phyloP scores from a whole-genome alignment of 2,797 vertebrate genomes.

The Parambassis ranga region DNA sequence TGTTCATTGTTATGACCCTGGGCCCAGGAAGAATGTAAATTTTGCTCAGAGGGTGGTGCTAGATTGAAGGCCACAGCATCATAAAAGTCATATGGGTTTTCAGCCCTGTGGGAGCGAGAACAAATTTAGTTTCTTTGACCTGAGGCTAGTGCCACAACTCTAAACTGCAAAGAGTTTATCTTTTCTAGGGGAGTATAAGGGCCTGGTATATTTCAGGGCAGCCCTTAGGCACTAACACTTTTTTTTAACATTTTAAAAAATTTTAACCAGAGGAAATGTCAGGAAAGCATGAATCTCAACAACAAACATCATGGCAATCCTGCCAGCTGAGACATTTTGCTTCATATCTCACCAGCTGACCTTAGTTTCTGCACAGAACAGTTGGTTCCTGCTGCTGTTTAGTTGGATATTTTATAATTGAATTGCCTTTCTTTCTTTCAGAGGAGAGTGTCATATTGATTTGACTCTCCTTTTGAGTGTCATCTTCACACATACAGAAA shows the following conservation, averaged over 20 bases:
- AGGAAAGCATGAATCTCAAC: not conserved
- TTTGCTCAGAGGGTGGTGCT: not conserved
- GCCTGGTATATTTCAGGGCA: not conserved
- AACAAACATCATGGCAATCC: not conserved
- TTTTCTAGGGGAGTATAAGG: not conserved
- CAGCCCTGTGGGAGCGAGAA: not conserved
- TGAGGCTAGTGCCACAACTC: not conserved
- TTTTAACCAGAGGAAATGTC: not conserved
- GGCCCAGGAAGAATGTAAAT: conserved; percentile 1
- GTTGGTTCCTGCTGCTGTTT: too few species aligned
- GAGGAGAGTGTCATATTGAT: conserved; percentile 14
- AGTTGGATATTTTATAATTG: too few species aligned
- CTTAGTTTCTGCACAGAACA: too few species aligned
- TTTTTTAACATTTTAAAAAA: not conserved
- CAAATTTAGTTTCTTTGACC: not conserved
- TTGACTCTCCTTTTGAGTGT: not conserved
- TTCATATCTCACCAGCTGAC: too few species aligned
- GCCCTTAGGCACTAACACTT: not conserved
- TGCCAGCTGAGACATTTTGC: too few species aligned
- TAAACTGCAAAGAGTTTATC: not conserved
- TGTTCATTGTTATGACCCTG: not conserved
- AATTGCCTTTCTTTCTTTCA: too few species aligned
- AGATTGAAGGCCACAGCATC: not conserved
- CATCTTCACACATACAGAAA: not conserved
- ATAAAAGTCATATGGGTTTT: conserved; percentile 7